phyloP scores from a whole-genome alignment of 2,113 vertebrate species.

The Marmota monax region DNA sequence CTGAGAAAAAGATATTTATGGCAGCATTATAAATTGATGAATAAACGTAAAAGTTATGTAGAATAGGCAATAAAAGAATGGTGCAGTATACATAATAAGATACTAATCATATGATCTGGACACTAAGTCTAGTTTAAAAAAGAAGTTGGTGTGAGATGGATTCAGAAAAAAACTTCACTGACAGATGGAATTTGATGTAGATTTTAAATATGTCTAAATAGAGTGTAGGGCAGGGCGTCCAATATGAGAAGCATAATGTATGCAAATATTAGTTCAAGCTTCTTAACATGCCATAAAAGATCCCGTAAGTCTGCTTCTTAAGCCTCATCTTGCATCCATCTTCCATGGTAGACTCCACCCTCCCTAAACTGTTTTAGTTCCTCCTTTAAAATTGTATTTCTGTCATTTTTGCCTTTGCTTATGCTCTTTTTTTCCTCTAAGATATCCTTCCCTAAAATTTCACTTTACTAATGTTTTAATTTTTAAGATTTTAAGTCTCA shows the following conservation, averaged over 20 bases:
- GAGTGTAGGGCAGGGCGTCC: neutral
- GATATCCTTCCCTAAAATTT: slow-evolving; percentile 21
- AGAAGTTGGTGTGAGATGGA: neutral
- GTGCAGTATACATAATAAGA: neutral
- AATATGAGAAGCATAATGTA: neutral
- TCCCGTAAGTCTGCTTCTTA: neutral
- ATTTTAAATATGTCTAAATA: slow-evolving; percentile 55
- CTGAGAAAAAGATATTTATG: neutral
- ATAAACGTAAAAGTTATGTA: slow-evolving; percentile 25
- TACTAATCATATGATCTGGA: neutral
- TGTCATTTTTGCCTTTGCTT: neutral
- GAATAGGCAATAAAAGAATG: neutral
- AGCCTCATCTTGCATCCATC: neutral
- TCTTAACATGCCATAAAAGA: neutral
- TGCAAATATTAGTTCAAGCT: slow-evolving; percentile 26
- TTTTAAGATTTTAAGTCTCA: slow-evolving; percentile 41
- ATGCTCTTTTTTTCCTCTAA: neutral
- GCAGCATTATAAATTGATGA: slow-evolving; percentile 5
- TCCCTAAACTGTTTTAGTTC: slow-evolving; percentile 21
- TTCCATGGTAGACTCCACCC: neutral
- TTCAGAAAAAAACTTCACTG: slow-evolving; percentile 34
- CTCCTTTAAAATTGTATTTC: slow-evolving; percentile 11
- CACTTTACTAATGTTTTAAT: slow-evolving; percentile 23
- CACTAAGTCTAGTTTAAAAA: neutral
- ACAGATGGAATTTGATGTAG: neutral